Evolutionary conservation across 2,113 vertebrate species (phyloP).

Genomic region (Megaceryle torquata): DNA sequence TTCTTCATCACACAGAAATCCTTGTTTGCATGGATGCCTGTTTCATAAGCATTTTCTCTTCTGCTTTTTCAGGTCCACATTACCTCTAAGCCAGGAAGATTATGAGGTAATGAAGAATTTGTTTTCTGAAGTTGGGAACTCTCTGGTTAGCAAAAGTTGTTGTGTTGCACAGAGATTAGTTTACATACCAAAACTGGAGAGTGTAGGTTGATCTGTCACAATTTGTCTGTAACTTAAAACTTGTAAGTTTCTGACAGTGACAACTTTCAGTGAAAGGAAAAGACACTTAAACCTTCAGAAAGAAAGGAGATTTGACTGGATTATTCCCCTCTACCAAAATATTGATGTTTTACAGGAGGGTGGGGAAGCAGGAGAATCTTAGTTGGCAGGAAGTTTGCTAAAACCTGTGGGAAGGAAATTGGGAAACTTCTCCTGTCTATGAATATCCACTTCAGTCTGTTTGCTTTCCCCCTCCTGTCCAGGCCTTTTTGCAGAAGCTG

Average conservation of each 20-base stretch:
- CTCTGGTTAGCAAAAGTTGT: neutral
- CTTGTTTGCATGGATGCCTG: neutral
- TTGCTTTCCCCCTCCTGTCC: neutral
- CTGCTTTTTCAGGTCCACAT: constrained; percentile 80
- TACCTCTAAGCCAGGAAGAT: constrained; percentile 84
- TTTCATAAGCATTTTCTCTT: constrained; percentile 10
- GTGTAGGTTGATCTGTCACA: neutral
- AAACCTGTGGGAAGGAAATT: neutral
- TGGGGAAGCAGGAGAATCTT: neutral
- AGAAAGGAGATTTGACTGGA: neutral
- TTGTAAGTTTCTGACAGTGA: neutral
- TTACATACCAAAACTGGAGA: neutral
- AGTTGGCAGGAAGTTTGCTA: neutral
- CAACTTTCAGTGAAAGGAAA: neutral
- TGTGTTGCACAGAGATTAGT: neutral
- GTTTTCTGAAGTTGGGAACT: neutral
- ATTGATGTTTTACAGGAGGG: neutral
- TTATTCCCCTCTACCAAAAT: neutral
- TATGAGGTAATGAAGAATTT: constrained; percentile 83
- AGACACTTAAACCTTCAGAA: neutral
- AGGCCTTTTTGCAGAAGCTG: constrained; percentile 88
- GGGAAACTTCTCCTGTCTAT: neutral
- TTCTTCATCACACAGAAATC: neutral
- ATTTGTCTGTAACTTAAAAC: neutral
- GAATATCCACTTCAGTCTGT: neutral